Evolutionary conservation across 2,797 vertebrate species (phyloP).

Genomic region (Neosalanx taihuensis): DNA sequence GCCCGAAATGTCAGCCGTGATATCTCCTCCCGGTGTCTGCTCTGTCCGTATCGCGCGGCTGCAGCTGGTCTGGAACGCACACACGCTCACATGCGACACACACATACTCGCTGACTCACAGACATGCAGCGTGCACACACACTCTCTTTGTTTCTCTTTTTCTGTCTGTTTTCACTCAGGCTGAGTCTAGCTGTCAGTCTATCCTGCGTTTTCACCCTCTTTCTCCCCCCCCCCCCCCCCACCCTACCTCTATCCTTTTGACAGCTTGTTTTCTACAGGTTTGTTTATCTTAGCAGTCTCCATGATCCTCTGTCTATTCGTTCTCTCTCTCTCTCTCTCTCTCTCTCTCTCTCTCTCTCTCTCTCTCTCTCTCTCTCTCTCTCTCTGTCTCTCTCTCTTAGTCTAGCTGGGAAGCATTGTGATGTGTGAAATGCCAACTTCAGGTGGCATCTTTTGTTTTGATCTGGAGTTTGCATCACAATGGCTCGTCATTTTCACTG

Average conservation of each 20-base stretch:
- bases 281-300: no score
- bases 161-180: background rate
- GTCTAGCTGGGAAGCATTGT: slow-evolving; percentile 37
- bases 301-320: no score
- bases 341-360: slow-evolving; percentile 18
- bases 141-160: slow-evolving; percentile 1
- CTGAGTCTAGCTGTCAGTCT: background rate
- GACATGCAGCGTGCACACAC: background rate
- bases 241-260: background rate
- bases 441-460: slow-evolving; percentile 27
- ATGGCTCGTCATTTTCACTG: slow-evolving; percentile 14
- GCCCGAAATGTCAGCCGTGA: slow-evolving; percentile 84
- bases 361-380: slow-evolving; percentile 24
- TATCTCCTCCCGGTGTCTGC: slow-evolving; percentile 63
- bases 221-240: background rate
- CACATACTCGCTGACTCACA: background rate
- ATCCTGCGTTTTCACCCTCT: background rate
- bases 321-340: slow-evolving; percentile 34
- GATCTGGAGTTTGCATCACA: slow-evolving; percentile 29
- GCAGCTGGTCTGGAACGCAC: slow-evolving; percentile 59
- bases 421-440: slow-evolving; percentile 27
- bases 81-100: slow-evolving; percentile 4
- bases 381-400: slow-evolving; percentile 9
- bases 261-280: no score
- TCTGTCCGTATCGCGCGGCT: slow-evolving; percentile 68